Percentiles rank a stretch among this genome's conserved stretches.
phyloP scores from a whole-genome alignment of 2,113 vertebrate species.

The Erpornis zantholeuca region DNA sequence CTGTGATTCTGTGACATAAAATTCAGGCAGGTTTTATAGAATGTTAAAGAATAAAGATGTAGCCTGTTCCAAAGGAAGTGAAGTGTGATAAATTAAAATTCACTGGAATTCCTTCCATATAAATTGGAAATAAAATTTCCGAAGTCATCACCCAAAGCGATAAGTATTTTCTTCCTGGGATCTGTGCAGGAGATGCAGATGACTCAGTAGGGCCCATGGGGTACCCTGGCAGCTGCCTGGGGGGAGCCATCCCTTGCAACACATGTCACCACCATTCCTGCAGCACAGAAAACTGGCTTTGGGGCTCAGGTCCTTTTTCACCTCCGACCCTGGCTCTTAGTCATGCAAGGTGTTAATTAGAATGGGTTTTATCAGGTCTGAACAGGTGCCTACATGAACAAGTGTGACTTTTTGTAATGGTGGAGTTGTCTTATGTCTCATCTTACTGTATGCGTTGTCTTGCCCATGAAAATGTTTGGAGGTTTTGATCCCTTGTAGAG shows the following conservation, averaged over 20 bases:
- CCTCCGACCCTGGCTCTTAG: neutral
- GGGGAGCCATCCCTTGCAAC: neutral
- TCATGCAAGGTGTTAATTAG: neutral
- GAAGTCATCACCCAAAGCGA: neutral
- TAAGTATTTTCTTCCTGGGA: neutral
- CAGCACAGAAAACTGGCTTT: neutral
- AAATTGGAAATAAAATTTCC: constrained; percentile 12
- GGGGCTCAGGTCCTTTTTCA: neutral
- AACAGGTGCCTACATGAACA: accelerated
- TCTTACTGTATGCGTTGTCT: neutral
- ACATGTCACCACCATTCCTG: accelerated
- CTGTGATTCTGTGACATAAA: constrained; percentile 5
- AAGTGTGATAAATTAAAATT: neutral
- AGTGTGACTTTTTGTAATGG: neutral
- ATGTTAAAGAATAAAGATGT: constrained; percentile 1
- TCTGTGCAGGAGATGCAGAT: neutral
- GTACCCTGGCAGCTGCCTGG: neutral
- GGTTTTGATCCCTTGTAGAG: neutral
- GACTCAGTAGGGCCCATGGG: neutral
- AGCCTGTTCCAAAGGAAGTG: neutral
- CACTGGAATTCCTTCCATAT: neutral
- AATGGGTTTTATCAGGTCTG: neutral
- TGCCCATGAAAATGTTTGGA: neutral
- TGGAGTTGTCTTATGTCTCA: neutral
- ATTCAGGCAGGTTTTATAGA: constrained; percentile 23